Conservation (phyloP, 2,888 invertebrate genomes). For the Argyresthia goedartella region DNA sequence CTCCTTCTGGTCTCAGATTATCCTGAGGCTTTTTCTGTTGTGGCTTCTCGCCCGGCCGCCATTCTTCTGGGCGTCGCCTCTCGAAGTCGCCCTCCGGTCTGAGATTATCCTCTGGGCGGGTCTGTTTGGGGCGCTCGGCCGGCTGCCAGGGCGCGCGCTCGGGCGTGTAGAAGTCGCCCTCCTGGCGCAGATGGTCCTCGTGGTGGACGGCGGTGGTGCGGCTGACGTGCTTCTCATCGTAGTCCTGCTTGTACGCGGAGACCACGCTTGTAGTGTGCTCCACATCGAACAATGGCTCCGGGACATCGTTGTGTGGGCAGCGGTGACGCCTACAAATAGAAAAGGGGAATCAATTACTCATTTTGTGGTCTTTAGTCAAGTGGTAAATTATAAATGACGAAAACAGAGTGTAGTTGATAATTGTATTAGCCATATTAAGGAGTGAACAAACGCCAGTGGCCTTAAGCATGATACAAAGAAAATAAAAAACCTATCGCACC, state of each 20-base stretch:
- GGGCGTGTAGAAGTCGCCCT: conserved; percentile 75
- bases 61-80: conserved; percentile 35
- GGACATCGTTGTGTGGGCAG: conserved; percentile 81
- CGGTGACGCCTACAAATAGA: conserved; percentile 80
- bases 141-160: conserved; percentile 61
- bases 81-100: conserved; percentile 39
- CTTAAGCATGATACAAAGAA: no score
- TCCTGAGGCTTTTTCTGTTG: conserved; percentile 54
- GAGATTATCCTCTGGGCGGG: conserved; percentile 54
- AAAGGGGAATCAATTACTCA: background rate
- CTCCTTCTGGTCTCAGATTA: conserved; percentile 71
- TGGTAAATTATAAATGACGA: no score
- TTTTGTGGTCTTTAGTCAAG: no score
- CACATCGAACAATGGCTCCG: conserved; percentile 71
- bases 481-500: no score
- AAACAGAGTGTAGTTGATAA: no score
- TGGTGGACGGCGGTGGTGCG: conserved; percentile 71
- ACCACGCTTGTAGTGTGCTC: conserved; percentile 67
- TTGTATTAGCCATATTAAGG: no score
- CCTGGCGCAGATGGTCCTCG: conserved; percentile 79
- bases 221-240: conserved; percentile 75
- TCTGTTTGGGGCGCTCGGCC: conserved; percentile 71
- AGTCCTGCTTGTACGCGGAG: conserved; percentile 75
- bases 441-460: no score
- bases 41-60: conserved; percentile 35